Base-by-base conservation (phyloP, 1,140 invertebrate genomes). In the Cryptotermes secundus region DNA sequence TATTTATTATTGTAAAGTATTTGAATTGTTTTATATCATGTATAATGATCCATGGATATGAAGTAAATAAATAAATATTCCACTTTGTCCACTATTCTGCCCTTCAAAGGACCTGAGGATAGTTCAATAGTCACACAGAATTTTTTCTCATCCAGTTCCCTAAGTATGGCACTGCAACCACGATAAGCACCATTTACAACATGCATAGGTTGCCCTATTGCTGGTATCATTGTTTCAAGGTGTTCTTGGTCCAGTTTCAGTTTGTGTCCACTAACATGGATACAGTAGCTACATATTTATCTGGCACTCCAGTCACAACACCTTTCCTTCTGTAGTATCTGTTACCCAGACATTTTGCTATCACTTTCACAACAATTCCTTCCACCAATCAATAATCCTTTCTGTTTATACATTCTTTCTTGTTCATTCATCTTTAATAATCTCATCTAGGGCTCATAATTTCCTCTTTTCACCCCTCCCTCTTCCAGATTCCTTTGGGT, bases 151-250 rank as follows among this genome's bases (percentile, higher is more conserved):
- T 97, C 90, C 0, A 99, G 91, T 85, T 92, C 91, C 83, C 93
- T 90, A 0, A 99, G 89, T 1, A 91, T 90, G 0, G 96, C 98
- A 85, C 90, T 91, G 81, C 90, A 88, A 0, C 95, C 96, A 34
- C 94, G 90, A 90, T 98, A 96, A 0, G 94, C 94, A 26, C 98
- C 98, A 90, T 96, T 96, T 0, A 99, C 93, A 86, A 99, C 93
- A 82, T 94, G 87, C 3, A 99, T 94, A 45, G 91, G 87, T 84
- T 95, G 92, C 16, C 96, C 97, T 84, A 95, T 89, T 0, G 95
- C 95, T 34, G 98, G 98, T 88, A 99, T 98, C 0, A 99, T 98
- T 0, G 98, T 99, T 90, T 99, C 97, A 85, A 99, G 89, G 89
- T 99, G 95, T 84, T 94, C 94, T 91, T 99, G 95, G 92, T 92